Evolutionary conservation across 2,113 vertebrate species (phyloP).

Genomic region (Ancistrus triradiatus): DNA sequence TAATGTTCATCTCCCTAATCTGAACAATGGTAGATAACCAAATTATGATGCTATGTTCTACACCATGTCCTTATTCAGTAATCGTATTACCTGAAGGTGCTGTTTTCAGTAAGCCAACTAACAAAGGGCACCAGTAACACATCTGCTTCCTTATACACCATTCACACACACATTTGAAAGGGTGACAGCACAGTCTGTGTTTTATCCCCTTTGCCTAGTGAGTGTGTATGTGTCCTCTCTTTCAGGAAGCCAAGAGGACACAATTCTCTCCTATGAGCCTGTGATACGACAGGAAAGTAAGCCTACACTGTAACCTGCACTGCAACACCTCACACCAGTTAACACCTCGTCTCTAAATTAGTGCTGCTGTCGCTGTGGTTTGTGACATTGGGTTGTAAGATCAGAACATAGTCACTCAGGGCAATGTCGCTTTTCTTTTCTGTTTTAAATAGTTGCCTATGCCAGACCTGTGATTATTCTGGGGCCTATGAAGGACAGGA

Average conservation of each 20-base stretch:
- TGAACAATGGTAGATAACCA: constrained; percentile 6
- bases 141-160: constrained; percentile 1
- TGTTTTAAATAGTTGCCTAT: constrained; percentile 78
- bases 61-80: constrained; percentile 11
- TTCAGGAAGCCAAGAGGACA: constrained; percentile 91
- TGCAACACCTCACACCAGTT: neutral
- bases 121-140: neutral
- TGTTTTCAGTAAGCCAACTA: constrained; percentile 6
- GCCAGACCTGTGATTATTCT: constrained; percentile 93
- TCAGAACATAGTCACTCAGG: neutral
- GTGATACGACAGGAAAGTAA: constrained; percentile 95
- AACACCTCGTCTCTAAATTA: no score
- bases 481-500: constrained; percentile 95
- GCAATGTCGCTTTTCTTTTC: neutral
- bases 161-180: neutral
- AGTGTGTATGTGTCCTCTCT: constrained; percentile 52
- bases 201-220: neutral
- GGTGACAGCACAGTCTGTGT: neutral
- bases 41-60: constrained; percentile 20
- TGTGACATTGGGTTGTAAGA: neutral
- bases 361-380: no score
- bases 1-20: constrained; percentile 6
- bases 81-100: constrained; percentile 10
- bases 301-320: constrained; percentile 25
- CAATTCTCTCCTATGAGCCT: constrained; percentile 92